Base-by-base conservation (phyloP, 2,888 invertebrate species). In the Luffia ferchaultella region DNA sequence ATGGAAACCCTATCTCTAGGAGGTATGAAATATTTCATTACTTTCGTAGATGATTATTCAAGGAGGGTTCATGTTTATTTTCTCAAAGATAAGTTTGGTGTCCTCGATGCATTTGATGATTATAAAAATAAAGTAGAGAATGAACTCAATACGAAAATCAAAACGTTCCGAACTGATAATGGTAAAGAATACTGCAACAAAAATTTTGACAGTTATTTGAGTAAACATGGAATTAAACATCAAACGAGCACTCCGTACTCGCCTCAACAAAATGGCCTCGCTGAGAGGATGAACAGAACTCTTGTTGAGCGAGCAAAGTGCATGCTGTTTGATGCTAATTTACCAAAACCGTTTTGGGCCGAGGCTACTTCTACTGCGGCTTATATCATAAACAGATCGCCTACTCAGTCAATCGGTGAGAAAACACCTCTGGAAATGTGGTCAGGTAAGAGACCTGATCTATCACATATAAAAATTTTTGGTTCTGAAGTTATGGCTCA, bases 231-330 rank as follows among this genome's bases (percentile, higher is more conserved):
- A 2, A 69, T 68, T 15, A 41, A 20, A 1, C 62, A 64, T 49
- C 57, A 62, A 48, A 56, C 57, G 0, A 58, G 58, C 1, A 55
- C 57, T 1, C 57, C 67, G 0, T 61, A 65, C 44, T 62, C 60
- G 1, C 64, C 65, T 0, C 57, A 68, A 49, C 62, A 65, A 42
- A 71, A 69, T 57, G 68, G 64, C 0, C 18, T 55, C 7, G 59
- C 67, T 1, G 70, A 70, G 51, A 42, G 65, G 1, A 51, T 57
- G 50, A 58, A 58, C 41, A 48, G 57, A 12, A 55, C 54, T 1
- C 17, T 57, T 0, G 47, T 57, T 16, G 56, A 58, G 52, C 49
- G 50, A 18, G 58, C 60, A 15, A 52, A 50, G 18, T 58, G 56
- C 18, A 55, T 59, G 58, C 16, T 59, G 9, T 53, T 54, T 44